Percentiles rank a stretch among this genome's conserved stretches.
Evolutionary conservation across 1,140 invertebrate species (phyloP).

Genomic region (Mylabris phalerata): DNA sequence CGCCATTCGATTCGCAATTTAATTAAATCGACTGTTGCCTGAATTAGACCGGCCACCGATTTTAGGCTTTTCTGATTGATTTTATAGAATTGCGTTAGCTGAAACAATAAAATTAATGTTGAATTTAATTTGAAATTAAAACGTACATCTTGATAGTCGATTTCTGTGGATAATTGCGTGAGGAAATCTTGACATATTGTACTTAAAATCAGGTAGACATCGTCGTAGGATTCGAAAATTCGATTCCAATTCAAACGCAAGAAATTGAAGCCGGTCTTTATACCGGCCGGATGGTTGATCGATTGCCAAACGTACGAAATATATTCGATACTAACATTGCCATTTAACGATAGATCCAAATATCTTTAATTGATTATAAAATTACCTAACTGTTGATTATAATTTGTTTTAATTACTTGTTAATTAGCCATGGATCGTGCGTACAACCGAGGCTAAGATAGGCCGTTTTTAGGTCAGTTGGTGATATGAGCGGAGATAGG

Average conservation of each 20-base stretch:
- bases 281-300: slow-evolving; percentile 32
- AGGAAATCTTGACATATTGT: slow-evolving; percentile 37
- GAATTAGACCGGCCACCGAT: slow-evolving; percentile 27
- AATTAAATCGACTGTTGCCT: slow-evolving; percentile 34
- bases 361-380: slow-evolving; percentile 22
- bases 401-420: slow-evolving; percentile 24
- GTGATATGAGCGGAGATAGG: slow-evolving; percentile 24
- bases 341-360: slow-evolving; percentile 31
- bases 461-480: slow-evolving; percentile 29
- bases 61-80: slow-evolving; percentile 32
- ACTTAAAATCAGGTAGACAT: slow-evolving; percentile 31
- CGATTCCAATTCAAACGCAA: slow-evolving; percentile 34
- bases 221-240: slow-evolving; percentile 31
- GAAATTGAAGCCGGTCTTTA: slow-evolving; percentile 34
- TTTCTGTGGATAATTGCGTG: slow-evolving; percentile 31
- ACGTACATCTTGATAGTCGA: slow-evolving; percentile 38
- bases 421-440: slow-evolving; percentile 37
- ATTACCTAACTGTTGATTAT: not conserved
- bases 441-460: slow-evolving; percentile 36
- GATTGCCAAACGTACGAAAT: slow-evolving; percentile 37
- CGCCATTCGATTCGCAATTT: slow-evolving; percentile 34
- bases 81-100: slow-evolving; percentile 35
- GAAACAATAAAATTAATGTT: slow-evolving; percentile 11
- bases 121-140: not conserved
- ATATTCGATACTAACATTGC: slow-evolving; percentile 34